Evolutionary conservation across 1,140 invertebrate genomes (phyloP), one percentile per base, ranked within the genome.

Genomic region (Penaeus chinensis): DNA sequence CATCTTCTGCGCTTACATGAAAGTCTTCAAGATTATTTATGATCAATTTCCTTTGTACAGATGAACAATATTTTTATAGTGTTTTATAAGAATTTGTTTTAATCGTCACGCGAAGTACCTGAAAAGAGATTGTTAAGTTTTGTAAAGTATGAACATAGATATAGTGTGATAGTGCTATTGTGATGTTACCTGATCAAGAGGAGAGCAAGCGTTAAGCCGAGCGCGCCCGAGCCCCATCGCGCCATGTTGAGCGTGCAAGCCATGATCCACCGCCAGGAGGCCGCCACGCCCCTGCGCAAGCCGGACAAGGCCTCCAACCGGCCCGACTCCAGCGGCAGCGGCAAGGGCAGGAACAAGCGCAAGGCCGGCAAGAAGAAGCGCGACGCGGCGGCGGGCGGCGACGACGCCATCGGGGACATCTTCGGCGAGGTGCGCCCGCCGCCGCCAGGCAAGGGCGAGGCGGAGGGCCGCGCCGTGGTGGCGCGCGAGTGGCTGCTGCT

Each of bases 251-350:
- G 78, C 37, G 66, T 87, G 78, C 85, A 87, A 42, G 79, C 85
- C 24, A 82, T 87, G 85, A 81, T 87, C n/a, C 85, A 81, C 79
- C 65, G 79, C 19, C 85, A 87, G 79, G 85, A 87, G n/a, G 65
- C 78, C 10, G 79, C 65, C n/a, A 60, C 85, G 10, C n/a, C 79
- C 37, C 85, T 87, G 13, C 63, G 85, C 61, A 87, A 87, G 78
- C 85, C 79, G 37, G 85, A 87, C 54, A 87, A 87, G 60, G n/a
- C 78, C 47, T 27, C 11, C 20, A 81, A 47, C 47, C 65, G 63
- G 19, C 62, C 32, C 66, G 32, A 54, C 32, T 32, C 10, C 47
- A 47, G 37, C 32, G 54, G 54, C 24, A 71, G 66, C 24, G 27
- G 22, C 20, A 76, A 76, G 24, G 42, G 62, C 65, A 87, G 82